A percentile compares a stretch with the other conserved stretches of the same genome.
Evolutionary conservation across 1,140 invertebrate genomes (phyloP).

Genomic region (Sarcophaga peregrina): DNA sequence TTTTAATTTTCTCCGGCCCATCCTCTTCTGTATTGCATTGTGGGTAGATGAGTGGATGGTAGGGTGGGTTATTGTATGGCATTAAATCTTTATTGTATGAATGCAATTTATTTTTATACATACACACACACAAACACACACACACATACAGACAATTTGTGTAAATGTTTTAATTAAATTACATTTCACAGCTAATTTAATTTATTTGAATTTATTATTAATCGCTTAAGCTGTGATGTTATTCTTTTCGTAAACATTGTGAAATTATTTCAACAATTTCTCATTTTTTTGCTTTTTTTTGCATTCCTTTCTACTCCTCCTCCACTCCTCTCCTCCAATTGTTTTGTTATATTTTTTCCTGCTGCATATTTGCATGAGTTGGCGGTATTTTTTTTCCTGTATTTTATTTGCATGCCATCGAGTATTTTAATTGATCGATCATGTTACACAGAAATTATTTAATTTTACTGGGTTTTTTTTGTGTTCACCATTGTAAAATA

Average conservation of each 20-base stretch:
- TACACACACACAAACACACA: constrained; percentile 15
- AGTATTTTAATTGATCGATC: constrained; percentile 36
- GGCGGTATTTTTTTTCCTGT: no score
- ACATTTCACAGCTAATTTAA: constrained; percentile 40
- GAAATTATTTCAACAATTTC: no score
- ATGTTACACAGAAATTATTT: constrained; percentile 22
- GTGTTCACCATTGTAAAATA: background rate
- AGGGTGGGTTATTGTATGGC: background rate
- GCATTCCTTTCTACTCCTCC: no score
- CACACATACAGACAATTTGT: background rate
- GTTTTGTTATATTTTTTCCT: no score
- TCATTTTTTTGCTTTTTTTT: background rate
- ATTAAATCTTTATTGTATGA: background rate
- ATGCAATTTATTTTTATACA: constrained; percentile 10
- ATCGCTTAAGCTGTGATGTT: constrained; percentile 31
- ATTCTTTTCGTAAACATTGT: constrained; percentile 37
- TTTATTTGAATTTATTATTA: constrained; percentile 42
- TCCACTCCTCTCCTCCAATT: background rate
- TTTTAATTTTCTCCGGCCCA: no score
- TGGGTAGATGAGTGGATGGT: no score
- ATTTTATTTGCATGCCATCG: no score
- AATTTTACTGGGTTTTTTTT: background rate
- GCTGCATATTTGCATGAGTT: background rate
- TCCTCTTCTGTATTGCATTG: background rate
- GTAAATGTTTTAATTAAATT: constrained; percentile 42